A percentile compares a stretch with the other conserved stretches of the same genome.
Conservation (phyloP, 2,113 vertebrate species). For the Pomatostomus ruficeps region DNA sequence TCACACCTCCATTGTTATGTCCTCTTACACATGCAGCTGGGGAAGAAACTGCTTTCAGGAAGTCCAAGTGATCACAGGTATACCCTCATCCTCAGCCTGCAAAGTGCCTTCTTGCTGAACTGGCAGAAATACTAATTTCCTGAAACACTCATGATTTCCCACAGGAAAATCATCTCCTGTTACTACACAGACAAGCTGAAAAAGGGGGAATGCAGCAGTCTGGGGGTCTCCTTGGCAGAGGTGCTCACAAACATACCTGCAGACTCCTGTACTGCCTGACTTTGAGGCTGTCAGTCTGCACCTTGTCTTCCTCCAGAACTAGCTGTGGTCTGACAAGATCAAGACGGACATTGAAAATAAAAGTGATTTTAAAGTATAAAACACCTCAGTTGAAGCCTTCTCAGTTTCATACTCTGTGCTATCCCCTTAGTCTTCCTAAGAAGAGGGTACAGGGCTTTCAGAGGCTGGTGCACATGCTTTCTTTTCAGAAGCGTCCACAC, state of each 20-base stretch:
- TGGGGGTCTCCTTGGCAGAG: not conserved
- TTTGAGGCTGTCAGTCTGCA: not conserved
- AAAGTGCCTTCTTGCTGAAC: not conserved
- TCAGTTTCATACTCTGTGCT: not conserved
- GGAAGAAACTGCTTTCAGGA: not conserved
- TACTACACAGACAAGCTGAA: not conserved
- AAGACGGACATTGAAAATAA: not conserved
- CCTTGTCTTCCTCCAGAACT: not conserved
- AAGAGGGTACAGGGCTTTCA: not conserved
- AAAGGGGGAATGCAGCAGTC: not conserved
- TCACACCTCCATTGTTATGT: not conserved
- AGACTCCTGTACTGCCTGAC: not conserved
- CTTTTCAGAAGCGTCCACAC: not conserved
- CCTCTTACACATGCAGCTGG: not conserved
- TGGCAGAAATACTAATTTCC: not conserved
- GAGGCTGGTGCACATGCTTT: not conserved
- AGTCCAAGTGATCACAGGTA: not conserved
- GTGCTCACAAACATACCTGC: not conserved
- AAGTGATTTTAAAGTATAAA: not conserved
- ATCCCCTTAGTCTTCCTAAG: not conserved
- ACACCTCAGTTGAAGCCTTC: not conserved
- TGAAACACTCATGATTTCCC: not conserved
- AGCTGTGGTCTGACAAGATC: not conserved
- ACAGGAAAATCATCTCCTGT: not conserved
- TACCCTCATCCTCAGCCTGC: not conserved